A percentile compares a stretch with the other conserved stretches of the same genome.
These are phyloP conservation scores for Malacoctenus gilli DNA, from an alignment of 2,797 vertebrate genomes.

Conservation along the genomic window DNA sequence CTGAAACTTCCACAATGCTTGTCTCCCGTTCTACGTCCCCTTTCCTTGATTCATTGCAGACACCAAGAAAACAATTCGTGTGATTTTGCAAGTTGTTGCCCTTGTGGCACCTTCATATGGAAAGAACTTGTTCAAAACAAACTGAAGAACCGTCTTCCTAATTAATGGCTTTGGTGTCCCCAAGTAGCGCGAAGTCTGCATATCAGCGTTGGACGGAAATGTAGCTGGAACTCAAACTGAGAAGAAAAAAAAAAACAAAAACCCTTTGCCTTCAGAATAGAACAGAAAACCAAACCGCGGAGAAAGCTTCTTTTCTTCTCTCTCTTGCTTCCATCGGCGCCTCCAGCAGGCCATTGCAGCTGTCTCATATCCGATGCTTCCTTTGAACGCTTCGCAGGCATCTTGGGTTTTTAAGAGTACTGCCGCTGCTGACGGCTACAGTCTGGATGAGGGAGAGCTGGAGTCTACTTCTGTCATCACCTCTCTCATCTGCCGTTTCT, in stretches of 20 bases:
- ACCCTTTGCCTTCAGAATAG: too few relatives aligned
- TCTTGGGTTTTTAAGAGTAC: constrained; percentile 44
- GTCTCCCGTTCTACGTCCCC: too few relatives aligned
- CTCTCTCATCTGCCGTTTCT: constrained; percentile 27
- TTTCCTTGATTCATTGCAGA: too few relatives aligned
- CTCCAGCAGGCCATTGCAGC: constrained; percentile 50
- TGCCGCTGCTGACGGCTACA: constrained; percentile 39
- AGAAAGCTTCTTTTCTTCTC: not conserved
- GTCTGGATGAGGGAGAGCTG: constrained; percentile 10
- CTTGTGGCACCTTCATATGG: constrained; percentile 2
- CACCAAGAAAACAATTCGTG: too few relatives aligned
- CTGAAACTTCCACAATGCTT: too few relatives aligned
- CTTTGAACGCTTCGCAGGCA: constrained; percentile 49
- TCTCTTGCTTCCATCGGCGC: constrained; percentile 8
- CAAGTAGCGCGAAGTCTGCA: constrained; percentile 18
- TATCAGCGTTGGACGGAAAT: constrained; percentile 11
- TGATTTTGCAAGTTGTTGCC: constrained; percentile 52
- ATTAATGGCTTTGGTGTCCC: constrained; percentile 55
- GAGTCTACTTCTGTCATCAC: constrained; percentile 39
- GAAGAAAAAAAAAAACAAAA: not conserved
- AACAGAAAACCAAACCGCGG: not conserved
- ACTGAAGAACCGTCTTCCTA: constrained; percentile 35
- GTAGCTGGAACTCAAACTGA: constrained; percentile 15
- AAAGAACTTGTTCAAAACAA: constrained; percentile 11
- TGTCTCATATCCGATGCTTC: constrained; percentile 38